Percentiles rank a stretch among this genome's conserved stretches.
Conservation (phyloP, 2,888 invertebrate species). For the Parascotia fuliginaria region DNA sequence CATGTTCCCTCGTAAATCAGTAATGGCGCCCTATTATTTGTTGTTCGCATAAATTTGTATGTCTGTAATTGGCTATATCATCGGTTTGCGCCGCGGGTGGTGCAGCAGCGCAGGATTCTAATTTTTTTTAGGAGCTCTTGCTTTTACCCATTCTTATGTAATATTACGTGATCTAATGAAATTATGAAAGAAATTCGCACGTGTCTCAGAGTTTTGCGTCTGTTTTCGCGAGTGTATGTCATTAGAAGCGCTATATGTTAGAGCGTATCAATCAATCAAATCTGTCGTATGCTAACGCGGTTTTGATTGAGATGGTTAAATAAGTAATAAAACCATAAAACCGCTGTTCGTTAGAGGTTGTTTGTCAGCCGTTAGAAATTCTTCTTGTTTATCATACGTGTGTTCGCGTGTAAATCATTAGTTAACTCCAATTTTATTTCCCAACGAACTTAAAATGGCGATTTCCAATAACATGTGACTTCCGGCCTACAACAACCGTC, state of each 20-base stretch:
- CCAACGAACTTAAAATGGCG: conserved; percentile 17
- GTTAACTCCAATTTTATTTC: conserved; percentile 19
- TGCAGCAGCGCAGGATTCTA: conserved; percentile 30
- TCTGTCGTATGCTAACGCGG: background rate
- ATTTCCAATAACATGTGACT: conserved; percentile 34
- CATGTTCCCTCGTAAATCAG: conserved; percentile 75
- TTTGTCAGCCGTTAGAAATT: conserved; percentile 3
- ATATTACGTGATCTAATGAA: conserved; percentile 4
- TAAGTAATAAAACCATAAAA: background rate
- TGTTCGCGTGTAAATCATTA: conserved; percentile 24
- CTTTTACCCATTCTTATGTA: background rate
- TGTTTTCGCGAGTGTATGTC: background rate
- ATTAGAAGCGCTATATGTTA: background rate
- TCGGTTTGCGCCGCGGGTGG: conserved; percentile 65
- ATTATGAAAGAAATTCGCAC: conserved; percentile 9
- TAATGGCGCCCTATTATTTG: conserved; percentile 82
- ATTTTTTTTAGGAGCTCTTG: conserved; percentile 14
- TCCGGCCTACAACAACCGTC: conserved; percentile 28
- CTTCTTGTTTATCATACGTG: conserved; percentile 6
- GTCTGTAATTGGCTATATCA: conserved; percentile 62
- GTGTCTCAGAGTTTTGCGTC: too few species aligned
- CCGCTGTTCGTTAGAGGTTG: background rate
- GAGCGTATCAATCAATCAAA: background rate
- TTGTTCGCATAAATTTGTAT: conserved; percentile 71
- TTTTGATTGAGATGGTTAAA: background rate